Conservation (phyloP, 2,113 vertebrate species). For the Cairina moschata region DNA sequence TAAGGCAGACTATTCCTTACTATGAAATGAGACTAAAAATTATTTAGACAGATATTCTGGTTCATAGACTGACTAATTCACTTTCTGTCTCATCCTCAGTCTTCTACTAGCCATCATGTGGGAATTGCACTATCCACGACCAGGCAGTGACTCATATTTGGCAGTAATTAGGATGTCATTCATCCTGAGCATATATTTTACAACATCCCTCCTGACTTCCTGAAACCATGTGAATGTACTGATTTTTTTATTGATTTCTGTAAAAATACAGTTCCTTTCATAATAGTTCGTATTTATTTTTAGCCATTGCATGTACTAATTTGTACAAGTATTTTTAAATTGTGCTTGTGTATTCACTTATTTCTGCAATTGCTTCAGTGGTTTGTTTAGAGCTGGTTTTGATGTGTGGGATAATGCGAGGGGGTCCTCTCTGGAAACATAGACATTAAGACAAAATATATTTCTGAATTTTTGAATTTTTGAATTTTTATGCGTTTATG, state of each 20-base stretch:
- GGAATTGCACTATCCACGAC: not conserved
- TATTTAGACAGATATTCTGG: slow-evolving; percentile 59
- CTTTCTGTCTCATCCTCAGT: slow-evolving; percentile 12
- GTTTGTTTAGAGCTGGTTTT: not conserved
- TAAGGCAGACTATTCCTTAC: slow-evolving; percentile 36
- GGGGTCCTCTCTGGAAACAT: not conserved
- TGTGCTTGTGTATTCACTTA: not conserved
- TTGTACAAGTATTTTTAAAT: not conserved
- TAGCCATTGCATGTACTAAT: not conserved
- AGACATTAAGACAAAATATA: not conserved
- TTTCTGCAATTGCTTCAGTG: not conserved
- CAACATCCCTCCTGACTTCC: not conserved
- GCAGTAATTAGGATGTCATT: slow-evolving; percentile 44
- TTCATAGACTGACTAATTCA: slow-evolving; percentile 40
- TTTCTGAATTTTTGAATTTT: not conserved
- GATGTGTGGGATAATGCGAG: not conserved
- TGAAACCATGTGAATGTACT: not conserved
- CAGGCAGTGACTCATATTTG: slow-evolving; percentile 27
- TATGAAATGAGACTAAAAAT: slow-evolving; percentile 50
- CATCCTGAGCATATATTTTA: slow-evolving; percentile 1
- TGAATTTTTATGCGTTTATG: not conserved
- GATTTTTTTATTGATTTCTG: not conserved
- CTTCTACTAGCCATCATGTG: slow-evolving; percentile 1
- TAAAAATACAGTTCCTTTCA: not conserved
- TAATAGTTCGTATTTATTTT: not conserved